Evolutionary conservation across 2,888 invertebrate genomes (phyloP), one percentile per base, ranked within the genome.

Genomic region (Strigamia crassipes): DNA sequence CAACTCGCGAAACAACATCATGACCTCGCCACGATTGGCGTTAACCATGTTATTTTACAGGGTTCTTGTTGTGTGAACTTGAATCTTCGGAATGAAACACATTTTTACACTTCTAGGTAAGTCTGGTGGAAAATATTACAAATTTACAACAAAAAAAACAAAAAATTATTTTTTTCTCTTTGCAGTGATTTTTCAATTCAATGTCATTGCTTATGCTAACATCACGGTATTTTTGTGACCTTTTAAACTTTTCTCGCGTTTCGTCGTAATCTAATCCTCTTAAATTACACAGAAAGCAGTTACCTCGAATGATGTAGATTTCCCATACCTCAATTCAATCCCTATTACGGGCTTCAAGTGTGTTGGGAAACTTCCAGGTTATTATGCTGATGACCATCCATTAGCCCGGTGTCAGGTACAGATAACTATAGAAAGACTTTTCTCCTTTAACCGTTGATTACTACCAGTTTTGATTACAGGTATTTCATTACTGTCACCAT

Each of bases 401-500:
- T 18, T 51, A 38, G 56, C 82, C 31, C 79, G 46, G n/a, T 82
- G 82, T 66, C 82, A 82, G 82, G 82, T 82, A 82, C 27, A 46
- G 2, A 66, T 13, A 66, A 10, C n/a, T 31, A 27, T 4, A 10
- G 0, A 77, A 23, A 15, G 13, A n/a, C n/a, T n/a, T n/a, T 31
- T 77, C 15, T 77, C 34, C 18, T 1, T 13, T 10, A 51, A 27
- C 1, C n/a, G 4, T 27, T 80, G 15, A 1, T 21, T 42, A 1
- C 12, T 5, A 34, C 34, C 78, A 21, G 5, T 15, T 78, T 21
- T 42, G 21, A 27, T 81, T 81, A 13, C 27, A 83, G 83, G 83
- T 83, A 6, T 83, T 83, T 34, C 83, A 83, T 42, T 83, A 83
- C 79, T 83, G 83, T 42, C 83, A 83, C 79, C 83, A 83, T 38